Percentiles rank a stretch among this genome's conserved stretches.
Conservation (phyloP, 2,797 vertebrate genomes). For the Neosalanx taihuensis region DNA sequence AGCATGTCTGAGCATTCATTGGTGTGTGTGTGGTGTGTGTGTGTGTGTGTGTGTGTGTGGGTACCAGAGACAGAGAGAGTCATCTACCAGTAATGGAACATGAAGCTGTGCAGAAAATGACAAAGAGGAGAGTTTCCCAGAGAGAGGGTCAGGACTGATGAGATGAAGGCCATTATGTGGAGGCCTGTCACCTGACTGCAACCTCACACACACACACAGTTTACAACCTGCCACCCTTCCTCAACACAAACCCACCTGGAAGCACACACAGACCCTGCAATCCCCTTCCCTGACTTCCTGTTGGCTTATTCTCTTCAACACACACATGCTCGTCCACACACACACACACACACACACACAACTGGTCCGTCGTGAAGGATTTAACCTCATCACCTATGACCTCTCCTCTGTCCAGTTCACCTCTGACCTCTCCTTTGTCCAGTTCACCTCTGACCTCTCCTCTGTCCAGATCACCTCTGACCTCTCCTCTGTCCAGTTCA, state of each 20-base stretch:
- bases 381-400: too few relatives aligned
- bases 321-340: not conserved
- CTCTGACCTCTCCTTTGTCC: too few relatives aligned
- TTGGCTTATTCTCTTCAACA: not conserved
- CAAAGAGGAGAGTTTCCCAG: not conserved
- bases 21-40: not conserved
- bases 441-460: too few relatives aligned
- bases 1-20: not conserved
- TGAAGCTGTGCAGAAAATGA: not conserved
- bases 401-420: too few relatives aligned
- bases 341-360: slow-evolving; percentile 1
- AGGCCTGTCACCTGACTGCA: too few relatives aligned
- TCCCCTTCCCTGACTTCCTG: too few relatives aligned
- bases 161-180: too few relatives aligned
- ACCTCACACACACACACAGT: not conserved
- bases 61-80: not conserved
- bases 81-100: not conserved
- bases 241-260: not conserved
- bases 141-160: not conserved
- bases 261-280: too few relatives aligned
- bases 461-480: too few relatives aligned
- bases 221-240: not conserved
- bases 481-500: too few relatives aligned
- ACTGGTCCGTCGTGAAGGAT: not conserved
- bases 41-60: not conserved